phyloP scores from a whole-genome alignment of 2,888 invertebrate species.

The Lacanobia wlatinum region DNA sequence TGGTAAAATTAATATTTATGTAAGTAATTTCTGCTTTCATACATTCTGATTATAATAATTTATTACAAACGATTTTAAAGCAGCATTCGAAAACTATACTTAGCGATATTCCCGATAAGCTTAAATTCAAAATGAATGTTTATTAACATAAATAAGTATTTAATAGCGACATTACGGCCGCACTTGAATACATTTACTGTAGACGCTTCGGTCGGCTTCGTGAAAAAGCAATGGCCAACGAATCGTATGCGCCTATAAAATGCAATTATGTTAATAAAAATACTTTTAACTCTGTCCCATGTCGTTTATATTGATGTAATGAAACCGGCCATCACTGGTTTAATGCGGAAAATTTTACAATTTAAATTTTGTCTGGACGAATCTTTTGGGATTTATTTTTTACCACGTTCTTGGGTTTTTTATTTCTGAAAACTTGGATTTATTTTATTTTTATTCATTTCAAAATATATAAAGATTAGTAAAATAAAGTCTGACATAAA shows the following conservation, averaged over 20 bases:
- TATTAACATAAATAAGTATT: slow-evolving; percentile 68
- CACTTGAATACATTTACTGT: slow-evolving; percentile 38
- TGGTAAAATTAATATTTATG: not conserved
- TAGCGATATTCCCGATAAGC: slow-evolving; percentile 43
- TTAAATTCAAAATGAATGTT: slow-evolving; percentile 52
- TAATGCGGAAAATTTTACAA: slow-evolving; percentile 46
- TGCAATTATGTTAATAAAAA: slow-evolving; percentile 66
- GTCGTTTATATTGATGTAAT: slow-evolving; percentile 64
- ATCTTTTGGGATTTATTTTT: slow-evolving; percentile 2
- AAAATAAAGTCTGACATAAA: not conserved
- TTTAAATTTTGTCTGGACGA: slow-evolving; percentile 17
- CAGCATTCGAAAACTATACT: slow-evolving; percentile 20
- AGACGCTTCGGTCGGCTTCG: slow-evolving; percentile 15
- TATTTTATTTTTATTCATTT: not conserved
- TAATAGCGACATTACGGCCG: slow-evolving; percentile 38
- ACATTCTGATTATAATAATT: too few relatives aligned
- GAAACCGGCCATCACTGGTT: slow-evolving; percentile 51
- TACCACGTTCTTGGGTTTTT: not conserved
- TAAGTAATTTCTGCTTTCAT: too few relatives aligned
- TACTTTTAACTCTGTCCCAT: slow-evolving; percentile 57
- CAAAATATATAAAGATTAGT: too few relatives aligned
- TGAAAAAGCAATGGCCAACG: slow-evolving; percentile 35
- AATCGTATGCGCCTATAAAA: slow-evolving; percentile 53
- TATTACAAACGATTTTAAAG: not conserved
- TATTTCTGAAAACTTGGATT: not conserved